phyloP scores from a whole-genome alignment of 2,113 vertebrate species.

The Clarias macrocephalus region DNA sequence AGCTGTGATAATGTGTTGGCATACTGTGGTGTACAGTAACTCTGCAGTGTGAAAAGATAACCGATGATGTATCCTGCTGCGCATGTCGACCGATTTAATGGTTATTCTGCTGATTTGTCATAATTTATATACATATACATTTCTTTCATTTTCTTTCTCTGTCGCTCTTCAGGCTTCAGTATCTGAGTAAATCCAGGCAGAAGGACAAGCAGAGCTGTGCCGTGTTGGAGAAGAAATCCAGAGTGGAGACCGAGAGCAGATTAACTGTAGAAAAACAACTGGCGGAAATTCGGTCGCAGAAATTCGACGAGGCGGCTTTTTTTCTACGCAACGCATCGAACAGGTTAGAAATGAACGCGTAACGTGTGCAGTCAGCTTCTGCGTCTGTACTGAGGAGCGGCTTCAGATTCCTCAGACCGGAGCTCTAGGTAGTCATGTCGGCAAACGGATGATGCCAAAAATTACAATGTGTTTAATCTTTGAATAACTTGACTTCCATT shows the following conservation, averaged over 20 bases:
- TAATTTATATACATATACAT: not conserved
- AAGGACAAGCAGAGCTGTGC: slow-evolving; percentile 76
- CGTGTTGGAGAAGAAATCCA: slow-evolving; percentile 75
- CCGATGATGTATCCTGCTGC: not conserved
- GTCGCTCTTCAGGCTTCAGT: slow-evolving; percentile 67
- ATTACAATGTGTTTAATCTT: not conserved
- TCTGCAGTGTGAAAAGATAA: not conserved
- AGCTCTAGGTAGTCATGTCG: too few species aligned
- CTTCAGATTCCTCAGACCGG: not conserved
- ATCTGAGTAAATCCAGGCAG: slow-evolving; percentile 77
- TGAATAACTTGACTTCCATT: not conserved
- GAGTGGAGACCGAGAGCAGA: slow-evolving; percentile 73
- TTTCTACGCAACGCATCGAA: slow-evolving; percentile 66
- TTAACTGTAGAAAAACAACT: slow-evolving; percentile 71
- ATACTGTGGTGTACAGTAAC: too few species aligned
- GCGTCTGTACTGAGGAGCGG: not conserved
- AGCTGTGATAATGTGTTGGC: too few species aligned
- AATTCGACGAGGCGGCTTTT: slow-evolving; percentile 71
- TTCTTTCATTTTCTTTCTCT: not conserved
- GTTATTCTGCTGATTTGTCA: not conserved
- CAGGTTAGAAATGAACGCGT: slow-evolving; percentile 59
- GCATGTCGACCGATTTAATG: not conserved
- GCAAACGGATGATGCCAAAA: not conserved
- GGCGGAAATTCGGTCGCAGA: slow-evolving; percentile 71
- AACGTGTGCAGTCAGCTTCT: not conserved